Conservation (phyloP, 2,888 invertebrate genomes). For the Halictus quadricinctus region DNA sequence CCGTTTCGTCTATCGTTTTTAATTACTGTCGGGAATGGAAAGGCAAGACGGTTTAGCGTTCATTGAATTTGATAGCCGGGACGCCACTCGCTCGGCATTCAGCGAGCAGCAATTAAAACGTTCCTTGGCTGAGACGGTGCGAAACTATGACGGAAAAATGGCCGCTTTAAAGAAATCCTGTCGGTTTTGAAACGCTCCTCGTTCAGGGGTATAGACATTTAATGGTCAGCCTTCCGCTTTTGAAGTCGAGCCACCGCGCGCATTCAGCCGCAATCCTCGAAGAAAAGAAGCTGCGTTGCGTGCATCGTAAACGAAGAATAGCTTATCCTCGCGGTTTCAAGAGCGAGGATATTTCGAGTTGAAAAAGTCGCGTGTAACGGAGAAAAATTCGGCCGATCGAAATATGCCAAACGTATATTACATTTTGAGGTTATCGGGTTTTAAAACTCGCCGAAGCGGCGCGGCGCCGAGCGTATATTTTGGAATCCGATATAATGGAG, state of each 20-base stretch:
- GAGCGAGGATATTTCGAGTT: background rate
- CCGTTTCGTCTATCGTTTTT: background rate
- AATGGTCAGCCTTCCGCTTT: slow-evolving; percentile 4
- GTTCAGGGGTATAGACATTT: background rate
- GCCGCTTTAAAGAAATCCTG: slow-evolving; percentile 1
- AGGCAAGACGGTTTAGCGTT: background rate
- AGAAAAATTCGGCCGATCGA: background rate
- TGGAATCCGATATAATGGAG: background rate
- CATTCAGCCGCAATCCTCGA: slow-evolving; percentile 18
- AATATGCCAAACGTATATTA: background rate
- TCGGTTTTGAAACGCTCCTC: slow-evolving; percentile 13
- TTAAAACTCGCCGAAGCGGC: background rate
- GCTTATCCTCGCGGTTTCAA: background rate
- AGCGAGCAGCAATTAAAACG: slow-evolving; percentile 8
- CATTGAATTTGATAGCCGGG: background rate
- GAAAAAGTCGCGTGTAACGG: background rate
- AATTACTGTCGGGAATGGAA: background rate
- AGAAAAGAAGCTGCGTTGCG: background rate
- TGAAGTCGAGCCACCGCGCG: slow-evolving; percentile 24
- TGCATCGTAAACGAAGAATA: background rate
- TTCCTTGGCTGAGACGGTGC: background rate
- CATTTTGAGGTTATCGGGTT: background rate
- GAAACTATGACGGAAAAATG: background rate
- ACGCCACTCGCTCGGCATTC: background rate
- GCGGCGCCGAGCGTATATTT: background rate